Conservation (phyloP, 2,888 invertebrate genomes). For the Herminia tarsipennalis region DNA sequence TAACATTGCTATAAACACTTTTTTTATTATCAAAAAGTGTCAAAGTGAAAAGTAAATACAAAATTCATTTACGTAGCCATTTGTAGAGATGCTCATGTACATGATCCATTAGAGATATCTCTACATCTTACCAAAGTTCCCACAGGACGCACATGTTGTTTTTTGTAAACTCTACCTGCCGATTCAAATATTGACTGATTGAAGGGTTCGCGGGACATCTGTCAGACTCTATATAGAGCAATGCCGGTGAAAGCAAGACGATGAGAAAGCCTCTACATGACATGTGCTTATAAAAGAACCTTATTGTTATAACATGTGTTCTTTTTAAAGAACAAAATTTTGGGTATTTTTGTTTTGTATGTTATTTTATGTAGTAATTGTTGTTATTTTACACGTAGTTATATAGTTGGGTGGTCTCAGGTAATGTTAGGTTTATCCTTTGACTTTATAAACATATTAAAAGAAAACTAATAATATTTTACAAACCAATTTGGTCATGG, state of each 20-base stretch:
- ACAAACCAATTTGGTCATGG: too few relatives aligned
- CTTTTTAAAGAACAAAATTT: conserved; percentile 32
- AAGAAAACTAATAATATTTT: too few relatives aligned
- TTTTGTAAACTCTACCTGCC: conserved; percentile 48
- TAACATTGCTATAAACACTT: too few relatives aligned
- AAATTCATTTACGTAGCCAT: not conserved
- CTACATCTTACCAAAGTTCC: conserved; percentile 40
- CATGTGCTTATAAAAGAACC: conserved; percentile 44
- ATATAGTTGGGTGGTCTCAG: not conserved
- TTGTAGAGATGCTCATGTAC: conserved; percentile 6
- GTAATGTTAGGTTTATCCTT: not conserved
- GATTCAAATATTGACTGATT: conserved; percentile 84
- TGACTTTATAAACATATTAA: too few relatives aligned
- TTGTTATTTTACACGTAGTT: too few relatives aligned
- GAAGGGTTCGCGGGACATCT: conserved; percentile 81
- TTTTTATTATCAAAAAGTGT: too few relatives aligned
- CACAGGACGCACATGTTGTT: conserved; percentile 57
- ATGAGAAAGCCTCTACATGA: conserved; percentile 47
- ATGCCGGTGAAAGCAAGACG: conserved; percentile 67
- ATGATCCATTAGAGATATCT: conserved; percentile 33
- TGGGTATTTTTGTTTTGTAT: conserved; percentile 10
- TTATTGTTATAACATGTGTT: conserved; percentile 45
- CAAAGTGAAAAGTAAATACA: too few relatives aligned
- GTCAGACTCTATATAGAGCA: conserved; percentile 61
- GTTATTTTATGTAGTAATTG: conserved; percentile 13